Percentiles rank a stretch among this genome's conserved stretches.
phyloP scores from a whole-genome alignment of 37 sponge, comb jelly and placozoan species.

The Geodia barretti region DNA sequence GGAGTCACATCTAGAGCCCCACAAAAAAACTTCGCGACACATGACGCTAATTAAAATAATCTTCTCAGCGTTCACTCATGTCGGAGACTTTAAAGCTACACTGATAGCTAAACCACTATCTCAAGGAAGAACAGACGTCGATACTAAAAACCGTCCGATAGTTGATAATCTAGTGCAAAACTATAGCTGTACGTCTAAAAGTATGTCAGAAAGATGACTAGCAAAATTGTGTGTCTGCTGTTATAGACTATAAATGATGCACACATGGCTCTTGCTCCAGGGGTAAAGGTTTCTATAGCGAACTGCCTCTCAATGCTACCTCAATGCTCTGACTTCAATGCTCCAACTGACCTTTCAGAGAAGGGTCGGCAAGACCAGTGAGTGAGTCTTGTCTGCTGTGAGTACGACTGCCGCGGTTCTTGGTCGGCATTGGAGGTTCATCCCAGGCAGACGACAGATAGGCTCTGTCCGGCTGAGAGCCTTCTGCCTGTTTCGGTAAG shows the following conservation, averaged over 20 bases:
- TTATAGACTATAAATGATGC: no score
- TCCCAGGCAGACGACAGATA: constrained; percentile 46
- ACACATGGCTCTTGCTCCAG: no score
- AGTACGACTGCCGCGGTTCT: background rate
- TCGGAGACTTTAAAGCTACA: no score
- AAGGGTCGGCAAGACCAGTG: background rate
- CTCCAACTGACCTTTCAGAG: background rate
- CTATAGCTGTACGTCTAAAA: no score
- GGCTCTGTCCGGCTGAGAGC: constrained; percentile 2
- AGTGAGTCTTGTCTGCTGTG: background rate
- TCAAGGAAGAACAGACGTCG: no score
- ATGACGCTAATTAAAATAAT: no score
- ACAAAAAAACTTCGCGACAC: no score
- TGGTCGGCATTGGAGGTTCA: background rate
- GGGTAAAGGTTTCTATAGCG: background rate
- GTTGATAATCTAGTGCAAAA: no score
- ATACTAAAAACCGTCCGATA: no score
- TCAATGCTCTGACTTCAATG: background rate
- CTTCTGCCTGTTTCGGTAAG: background rate
- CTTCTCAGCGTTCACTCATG: no score
- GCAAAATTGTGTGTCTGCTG: background rate
- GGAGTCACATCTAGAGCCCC: constrained; percentile 7
- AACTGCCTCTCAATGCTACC: background rate
- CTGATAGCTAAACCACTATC: no score
- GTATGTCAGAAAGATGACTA: no score